A percentile compares a stretch with the other conserved stretches of the same genome.
Evolutionary conservation across 2,888 invertebrate species (phyloP).

Genomic region (Stomorhina lunata): DNA sequence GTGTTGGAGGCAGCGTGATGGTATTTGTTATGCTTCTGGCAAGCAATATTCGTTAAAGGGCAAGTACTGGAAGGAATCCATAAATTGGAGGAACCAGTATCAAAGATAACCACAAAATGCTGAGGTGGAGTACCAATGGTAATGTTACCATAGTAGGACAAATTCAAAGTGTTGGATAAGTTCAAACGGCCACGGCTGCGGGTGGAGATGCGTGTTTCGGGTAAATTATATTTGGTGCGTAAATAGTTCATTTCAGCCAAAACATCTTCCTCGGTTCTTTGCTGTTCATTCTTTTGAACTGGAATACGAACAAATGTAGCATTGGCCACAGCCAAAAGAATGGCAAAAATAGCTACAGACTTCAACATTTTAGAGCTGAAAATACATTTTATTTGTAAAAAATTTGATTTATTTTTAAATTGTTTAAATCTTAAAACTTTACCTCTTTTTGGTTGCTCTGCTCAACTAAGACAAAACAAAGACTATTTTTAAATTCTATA

Average conservation of each 20-base stretch:
- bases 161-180: conserved; percentile 83
- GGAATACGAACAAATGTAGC: conserved; percentile 71
- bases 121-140: conserved; percentile 94
- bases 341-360: conserved; percentile 67
- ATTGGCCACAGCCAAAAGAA: no score
- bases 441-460: no score
- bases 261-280: conserved; percentile 65
- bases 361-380: conserved; percentile 24
- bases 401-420: no score
- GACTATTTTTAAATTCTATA: no score
- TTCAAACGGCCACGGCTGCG: conserved; percentile 12
- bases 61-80: conserved; percentile 99
- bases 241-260: conserved; percentile 62
- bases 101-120: conserved; percentile 95
- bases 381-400: not conserved
- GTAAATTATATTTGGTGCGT: conserved; percentile 61
- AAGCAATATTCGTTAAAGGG: conserved; percentile 91
- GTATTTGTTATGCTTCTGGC: conserved; percentile 97
- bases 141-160: conserved; percentile 96
- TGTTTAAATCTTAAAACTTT: no score
- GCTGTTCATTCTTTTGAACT: conserved; percentile 70
- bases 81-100: conserved; percentile 94
- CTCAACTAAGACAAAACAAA: no score
- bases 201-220: not conserved
- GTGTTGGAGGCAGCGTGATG: conserved; percentile 90